Conservation (phyloP, 2,113 vertebrate genomes). For the Melanostigma gelatinosum region DNA sequence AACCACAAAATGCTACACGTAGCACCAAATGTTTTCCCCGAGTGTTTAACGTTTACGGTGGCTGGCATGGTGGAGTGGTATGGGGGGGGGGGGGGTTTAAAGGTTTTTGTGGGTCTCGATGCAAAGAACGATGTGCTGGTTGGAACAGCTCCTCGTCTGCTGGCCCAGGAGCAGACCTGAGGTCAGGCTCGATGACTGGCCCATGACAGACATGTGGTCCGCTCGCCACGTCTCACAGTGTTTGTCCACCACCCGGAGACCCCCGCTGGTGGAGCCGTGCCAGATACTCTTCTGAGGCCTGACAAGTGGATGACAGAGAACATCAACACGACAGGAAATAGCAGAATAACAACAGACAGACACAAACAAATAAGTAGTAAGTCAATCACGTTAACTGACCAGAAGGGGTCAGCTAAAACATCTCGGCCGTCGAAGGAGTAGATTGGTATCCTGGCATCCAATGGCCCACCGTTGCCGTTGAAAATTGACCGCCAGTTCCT, state of each 20-base stretch:
- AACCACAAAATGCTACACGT: conserved; percentile 35
- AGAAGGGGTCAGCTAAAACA: conserved; percentile 90
- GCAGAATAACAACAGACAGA: neutral
- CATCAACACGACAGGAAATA: neutral
- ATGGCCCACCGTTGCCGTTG: conserved; percentile 82
- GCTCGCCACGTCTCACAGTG: conserved; percentile 95
- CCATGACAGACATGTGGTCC: conserved; percentile 83
- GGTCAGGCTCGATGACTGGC: conserved; percentile 89
- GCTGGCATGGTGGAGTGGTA: conserved; percentile 3
- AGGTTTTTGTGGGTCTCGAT: conserved; percentile 86
- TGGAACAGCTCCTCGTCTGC: conserved; percentile 90
- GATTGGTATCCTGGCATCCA: conserved; percentile 87
- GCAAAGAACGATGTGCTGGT: conserved; percentile 91
- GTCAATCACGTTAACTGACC: conserved; percentile 82
- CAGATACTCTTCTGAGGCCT: conserved; percentile 95
- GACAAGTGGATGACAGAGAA: neutral
- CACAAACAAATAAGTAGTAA: neutral
- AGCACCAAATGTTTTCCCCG: conserved; percentile 57
- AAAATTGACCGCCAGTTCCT: conserved; percentile 92
- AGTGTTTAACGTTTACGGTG: conserved; percentile 34
- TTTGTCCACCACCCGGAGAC: conserved; percentile 85
- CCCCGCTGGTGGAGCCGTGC: conserved; percentile 90
- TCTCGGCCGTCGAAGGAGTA: conserved; percentile 97
- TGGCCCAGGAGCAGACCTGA: conserved; percentile 91
- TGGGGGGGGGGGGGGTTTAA: conserved; percentile 27